Percentiles rank a stretch among this genome's conserved stretches.
Conservation (phyloP, 2,888 invertebrate genomes). For the Falcaria lacertinaria region DNA sequence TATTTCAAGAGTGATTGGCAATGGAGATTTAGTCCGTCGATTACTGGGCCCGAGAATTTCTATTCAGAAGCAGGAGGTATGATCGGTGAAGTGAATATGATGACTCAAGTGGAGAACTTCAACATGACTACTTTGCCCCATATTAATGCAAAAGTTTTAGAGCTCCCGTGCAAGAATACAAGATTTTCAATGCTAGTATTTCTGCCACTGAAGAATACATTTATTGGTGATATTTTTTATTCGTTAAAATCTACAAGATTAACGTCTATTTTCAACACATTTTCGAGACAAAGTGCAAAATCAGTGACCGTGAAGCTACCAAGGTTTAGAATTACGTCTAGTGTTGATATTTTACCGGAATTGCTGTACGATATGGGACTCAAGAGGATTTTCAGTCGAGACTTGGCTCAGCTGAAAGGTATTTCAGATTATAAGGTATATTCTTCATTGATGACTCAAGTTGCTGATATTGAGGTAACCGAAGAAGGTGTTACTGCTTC, state of each 20-base stretch:
- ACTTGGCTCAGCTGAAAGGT: constrained; percentile 37
- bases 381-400: constrained; percentile 46
- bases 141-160: constrained; percentile 44
- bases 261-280: constrained; percentile 41
- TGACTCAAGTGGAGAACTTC: constrained; percentile 47
- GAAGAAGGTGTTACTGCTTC: constrained; percentile 41
- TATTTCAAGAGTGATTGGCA: constrained; percentile 49
- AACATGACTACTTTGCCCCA: constrained; percentile 33
- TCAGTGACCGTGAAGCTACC: constrained; percentile 48
- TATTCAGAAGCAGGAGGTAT: constrained; percentile 18
- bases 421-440: constrained; percentile 45
- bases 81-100: constrained; percentile 48
- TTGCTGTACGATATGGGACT: constrained; percentile 57
- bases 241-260: constrained; percentile 37
- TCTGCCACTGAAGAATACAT: constrained; percentile 29
- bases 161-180: constrained; percentile 35
- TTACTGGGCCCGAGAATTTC: constrained; percentile 35
- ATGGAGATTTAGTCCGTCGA: constrained; percentile 38
- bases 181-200: constrained; percentile 49
- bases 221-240: constrained; percentile 41
- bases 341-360: constrained; percentile 47
- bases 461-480: constrained; percentile 41
- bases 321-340: constrained; percentile 41
- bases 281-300: constrained; percentile 23
- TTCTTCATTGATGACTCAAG: constrained; percentile 51